Conservation (phyloP, 2,113 vertebrate genomes). For the Tetraodon nigroviridis region DNA sequence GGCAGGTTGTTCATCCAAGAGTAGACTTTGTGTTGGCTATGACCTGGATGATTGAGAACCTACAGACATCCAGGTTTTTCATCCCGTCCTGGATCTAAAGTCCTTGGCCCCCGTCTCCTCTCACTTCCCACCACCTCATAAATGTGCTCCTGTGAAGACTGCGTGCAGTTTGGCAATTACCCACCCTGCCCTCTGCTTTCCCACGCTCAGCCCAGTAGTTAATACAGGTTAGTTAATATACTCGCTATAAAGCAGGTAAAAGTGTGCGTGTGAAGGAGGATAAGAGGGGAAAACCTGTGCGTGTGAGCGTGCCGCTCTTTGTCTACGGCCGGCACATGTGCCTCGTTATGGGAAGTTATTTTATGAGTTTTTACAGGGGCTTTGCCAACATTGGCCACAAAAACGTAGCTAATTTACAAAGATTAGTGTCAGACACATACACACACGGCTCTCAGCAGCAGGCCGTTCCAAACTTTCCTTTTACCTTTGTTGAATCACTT, state of each 20-base stretch:
- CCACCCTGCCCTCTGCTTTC: conserved; percentile 61
- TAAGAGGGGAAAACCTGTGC: conserved; percentile 42
- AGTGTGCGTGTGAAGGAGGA: conserved; percentile 10
- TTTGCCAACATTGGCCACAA: conserved; percentile 71
- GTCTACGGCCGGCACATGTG: conserved; percentile 49
- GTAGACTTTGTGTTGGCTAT: no score
- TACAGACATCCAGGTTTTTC: no score
- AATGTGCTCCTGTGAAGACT: conserved; percentile 59
- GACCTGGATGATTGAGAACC: no score
- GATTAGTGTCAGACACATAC: conserved; percentile 44
- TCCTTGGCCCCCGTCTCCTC: conserved; percentile 24
- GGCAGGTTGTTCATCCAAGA: not conserved
- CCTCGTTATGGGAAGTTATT: conserved; percentile 68
- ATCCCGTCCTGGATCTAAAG: no score
- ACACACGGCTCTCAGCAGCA: conserved; percentile 5
- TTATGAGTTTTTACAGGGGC: conserved; percentile 71
- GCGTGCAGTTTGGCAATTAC: conserved; percentile 70
- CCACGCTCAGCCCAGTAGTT: conserved; percentile 68
- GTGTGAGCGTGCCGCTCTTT: conserved; percentile 18
- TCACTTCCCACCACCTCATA: conserved; percentile 49
- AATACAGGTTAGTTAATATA: conserved; percentile 63
- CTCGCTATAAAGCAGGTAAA: conserved; percentile 41
- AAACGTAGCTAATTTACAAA: conserved; percentile 59
- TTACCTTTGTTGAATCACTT: not conserved
- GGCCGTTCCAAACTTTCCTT: no score